Base-by-base conservation (phyloP, 2,113 vertebrate genomes). In the Pithys albifrons region DNA sequence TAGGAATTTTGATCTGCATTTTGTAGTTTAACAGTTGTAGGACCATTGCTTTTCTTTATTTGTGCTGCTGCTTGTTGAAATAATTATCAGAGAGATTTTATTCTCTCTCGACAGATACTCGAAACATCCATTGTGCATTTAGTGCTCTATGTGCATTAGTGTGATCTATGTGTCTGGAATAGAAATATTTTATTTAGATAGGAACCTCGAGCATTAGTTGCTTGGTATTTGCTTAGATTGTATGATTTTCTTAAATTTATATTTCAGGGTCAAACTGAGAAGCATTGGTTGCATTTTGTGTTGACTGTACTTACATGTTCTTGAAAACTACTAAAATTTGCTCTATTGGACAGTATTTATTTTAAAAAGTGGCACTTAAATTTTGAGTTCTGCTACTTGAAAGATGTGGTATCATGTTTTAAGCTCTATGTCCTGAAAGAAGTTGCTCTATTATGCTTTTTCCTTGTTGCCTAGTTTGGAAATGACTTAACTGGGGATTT, bases 121-220 rank as follows among this genome's bases (percentile, higher is more conserved):
- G 12, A 2, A 43, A 11, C 2, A 9, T 46, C 49, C 29, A 0
- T 43, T 28, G 45, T 14, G 35, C 2, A 0, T 51, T 46, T 25
- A 69, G 75, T 12, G 43, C 27, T 66, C 18, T n/a, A 0, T 77
- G 37, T 33, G 25, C 37, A 4, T 43, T 64, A 19, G 19, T 43
- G 61, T 43, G 27, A 22, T 84, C 7, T 4, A 0, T 88, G 45
- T 33, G 20, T 72, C 79, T 37, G n/a, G 24, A 90, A 41, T 48
- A 45, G n/a, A 58, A 58, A 20, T 39, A 10, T n/a, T 37, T 35
- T 29, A 12, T 52, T 82, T 82, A 45, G 41, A 11, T 17, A 51
- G 73, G 23, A 48, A 8, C 45, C 74, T 67, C 14, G 51, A 28
- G 45, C 3, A 3, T 51, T 52, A 35, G 13, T 45, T 77, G 64